Conservation (phyloP, 1,140 invertebrate genomes). For the Saccostrea echinata region DNA sequence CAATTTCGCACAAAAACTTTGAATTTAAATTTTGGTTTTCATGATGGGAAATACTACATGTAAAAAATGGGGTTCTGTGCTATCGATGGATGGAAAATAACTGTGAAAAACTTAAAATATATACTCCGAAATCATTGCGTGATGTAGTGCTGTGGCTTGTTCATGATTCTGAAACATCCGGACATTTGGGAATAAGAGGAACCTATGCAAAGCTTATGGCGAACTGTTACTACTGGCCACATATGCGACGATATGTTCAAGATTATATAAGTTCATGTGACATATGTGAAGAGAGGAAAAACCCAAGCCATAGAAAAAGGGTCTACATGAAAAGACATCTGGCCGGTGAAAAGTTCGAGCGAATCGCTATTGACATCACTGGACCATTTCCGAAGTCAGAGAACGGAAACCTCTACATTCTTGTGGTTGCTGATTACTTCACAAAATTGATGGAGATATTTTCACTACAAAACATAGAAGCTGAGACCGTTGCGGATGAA, state of each 20-base stretch:
- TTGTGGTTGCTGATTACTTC: conserved; percentile 40
- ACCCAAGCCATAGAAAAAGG: conserved; percentile 37
- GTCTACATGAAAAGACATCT: conserved; percentile 25
- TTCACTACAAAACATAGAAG: background rate
- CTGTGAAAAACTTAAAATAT: conserved; percentile 11
- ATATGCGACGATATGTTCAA: conserved; percentile 10
- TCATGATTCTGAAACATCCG: conserved; percentile 33
- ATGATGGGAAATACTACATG: conserved; percentile 42
- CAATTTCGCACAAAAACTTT: background rate
- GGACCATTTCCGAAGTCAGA: conserved; percentile 44
- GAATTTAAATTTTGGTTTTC: conserved; percentile 39
- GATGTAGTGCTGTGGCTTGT: conserved; percentile 36
- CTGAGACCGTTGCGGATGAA: conserved; percentile 33
- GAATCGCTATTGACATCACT: conserved; percentile 38
- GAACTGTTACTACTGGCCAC: conserved; percentile 41
- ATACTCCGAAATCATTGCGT: background rate
- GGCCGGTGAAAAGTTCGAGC: conserved; percentile 35
- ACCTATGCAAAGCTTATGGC: conserved; percentile 31
- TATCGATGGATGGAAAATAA: background rate
- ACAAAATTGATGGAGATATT: conserved; percentile 45
- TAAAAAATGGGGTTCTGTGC: conserved; percentile 45
- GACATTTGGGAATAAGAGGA: conserved; percentile 27
- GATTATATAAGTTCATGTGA: conserved; percentile 45
- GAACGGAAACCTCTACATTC: conserved; percentile 4
- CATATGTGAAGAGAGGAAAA: too few species aligned